A percentile compares a stretch with the other conserved stretches of the same genome.
Conservation (phyloP, 2,113 vertebrate species). For the Gracilinanus agilis region DNA sequence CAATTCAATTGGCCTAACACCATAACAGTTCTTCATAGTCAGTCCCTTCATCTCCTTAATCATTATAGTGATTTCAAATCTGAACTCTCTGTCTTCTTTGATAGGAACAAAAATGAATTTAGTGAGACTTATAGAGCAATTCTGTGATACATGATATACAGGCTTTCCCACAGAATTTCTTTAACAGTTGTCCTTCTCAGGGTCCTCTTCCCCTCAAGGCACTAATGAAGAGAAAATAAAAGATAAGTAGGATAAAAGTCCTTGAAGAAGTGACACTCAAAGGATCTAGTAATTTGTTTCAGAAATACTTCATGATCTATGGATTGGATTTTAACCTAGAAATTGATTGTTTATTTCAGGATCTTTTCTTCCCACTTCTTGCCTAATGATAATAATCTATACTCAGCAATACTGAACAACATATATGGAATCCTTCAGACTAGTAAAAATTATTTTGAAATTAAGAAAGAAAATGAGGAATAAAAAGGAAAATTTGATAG, state of each 20-base stretch:
- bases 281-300: neutral
- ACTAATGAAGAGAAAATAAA: neutral
- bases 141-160: neutral
- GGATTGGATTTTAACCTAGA: neutral
- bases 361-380: neutral
- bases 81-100: neutral
- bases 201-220: neutral
- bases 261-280: neutral
- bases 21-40: neutral
- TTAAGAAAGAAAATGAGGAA: neutral
- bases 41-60: neutral
- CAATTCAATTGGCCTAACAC: neutral
- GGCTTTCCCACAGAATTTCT: neutral
- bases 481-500: neutral
- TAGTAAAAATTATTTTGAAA: neutral
- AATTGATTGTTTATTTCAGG: neutral
- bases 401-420: neutral
- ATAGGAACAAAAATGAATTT: neutral
- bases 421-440: neutral
- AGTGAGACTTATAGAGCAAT: neutral
- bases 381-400: neutral
- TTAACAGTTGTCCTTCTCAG: neutral
- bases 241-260: neutral
- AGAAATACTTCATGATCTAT: neutral
- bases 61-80: constrained; percentile 9